A percentile compares a stretch with the other conserved stretches of the same genome.
These are phyloP conservation scores for Dynastes grantii DNA, from an alignment of 2,888 invertebrate genomes.

Conservation along the genomic window DNA sequence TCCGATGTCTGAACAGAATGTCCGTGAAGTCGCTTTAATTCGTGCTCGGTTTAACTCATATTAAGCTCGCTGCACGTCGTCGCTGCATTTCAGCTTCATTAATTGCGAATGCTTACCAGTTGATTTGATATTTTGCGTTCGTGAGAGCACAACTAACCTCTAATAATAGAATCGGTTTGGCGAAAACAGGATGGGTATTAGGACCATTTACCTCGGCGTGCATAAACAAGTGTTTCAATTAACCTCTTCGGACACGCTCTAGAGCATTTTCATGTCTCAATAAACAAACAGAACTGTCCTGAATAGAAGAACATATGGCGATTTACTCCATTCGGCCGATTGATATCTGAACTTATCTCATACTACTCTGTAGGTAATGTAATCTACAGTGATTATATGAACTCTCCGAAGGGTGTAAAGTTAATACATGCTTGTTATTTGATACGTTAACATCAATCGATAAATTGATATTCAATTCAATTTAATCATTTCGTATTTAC, in stretches of 20 bases:
- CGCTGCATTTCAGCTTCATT: conserved; percentile 20
- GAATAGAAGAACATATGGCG: conserved; percentile 22
- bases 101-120: conserved; percentile 18
- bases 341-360: neutral
- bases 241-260: conserved; percentile 7
- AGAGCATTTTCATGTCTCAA: conserved; percentile 31
- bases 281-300: neutral
- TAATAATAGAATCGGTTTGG: conserved; percentile 8
- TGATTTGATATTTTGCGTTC: conserved; percentile 26
- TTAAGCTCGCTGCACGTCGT: neutral
- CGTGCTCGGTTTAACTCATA: too few relatives aligned
- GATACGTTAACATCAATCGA: too few relatives aligned
- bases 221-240: conserved; percentile 43
- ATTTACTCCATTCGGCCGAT: neutral
- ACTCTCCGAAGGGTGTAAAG: too few relatives aligned
- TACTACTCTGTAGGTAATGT: too few relatives aligned
- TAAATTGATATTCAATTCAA: too few relatives aligned
- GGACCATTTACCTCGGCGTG: conserved; percentile 27
- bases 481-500: too few relatives aligned
- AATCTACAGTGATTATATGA: too few relatives aligned
- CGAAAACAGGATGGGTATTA: conserved; percentile 25
- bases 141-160: conserved; percentile 22
- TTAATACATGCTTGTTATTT: too few relatives aligned
- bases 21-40: too few relatives aligned
- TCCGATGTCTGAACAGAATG: too few relatives aligned